Evolutionary conservation across 1,140 invertebrate genomes (phyloP), one percentile per base, ranked within the genome.

Genomic region (Drosophila kikkawai): DNA sequence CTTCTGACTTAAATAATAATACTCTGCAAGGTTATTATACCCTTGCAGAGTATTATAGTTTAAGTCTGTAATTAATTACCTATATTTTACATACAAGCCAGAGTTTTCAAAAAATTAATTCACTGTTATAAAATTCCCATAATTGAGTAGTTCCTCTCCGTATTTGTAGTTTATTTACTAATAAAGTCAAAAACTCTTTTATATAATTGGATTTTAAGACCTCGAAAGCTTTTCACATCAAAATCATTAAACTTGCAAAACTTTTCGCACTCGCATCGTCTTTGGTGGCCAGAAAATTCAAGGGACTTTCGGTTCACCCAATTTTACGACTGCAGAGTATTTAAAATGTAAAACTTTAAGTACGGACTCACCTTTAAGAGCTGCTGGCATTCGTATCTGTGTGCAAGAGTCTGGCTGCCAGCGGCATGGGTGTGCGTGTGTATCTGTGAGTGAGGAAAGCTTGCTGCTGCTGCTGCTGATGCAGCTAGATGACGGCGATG

Each of bases 311-410:
- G 36, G 60, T 76, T 81, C 79, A 70, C 65, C 53, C 73, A 76
- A 51, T 81, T 76, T 81, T 59, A 81, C 80, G 77, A 83, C 77
- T 83, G 73, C 75, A 83, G 80, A 59, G 63, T 67, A 79, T 75
- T 79, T 68, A 79, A 75, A 73, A 83, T 50, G 65, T 79, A 73
- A 70, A 77, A 74, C 77, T 85, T 74, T 73, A 80, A 88, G 66
- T 70, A 44, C 69, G 66, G 44, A 88, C 83, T 88, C 78, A 88
- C 84, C 84, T 88, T 87, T 80, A 79, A 90, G 66, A 77, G 84
- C 41, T 57, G 68, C 67, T 59, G 59, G 80, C 67, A 73, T 73
- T 50, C 53, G 51, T 50, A 57, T 42, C 17, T 71, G 32, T 60
- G 44, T 74, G 47, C 64, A 55, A 75, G 55, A 60, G 29, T 79